phyloP scores from a whole-genome alignment of 2,888 invertebrate species.

The Eilema depressum region DNA sequence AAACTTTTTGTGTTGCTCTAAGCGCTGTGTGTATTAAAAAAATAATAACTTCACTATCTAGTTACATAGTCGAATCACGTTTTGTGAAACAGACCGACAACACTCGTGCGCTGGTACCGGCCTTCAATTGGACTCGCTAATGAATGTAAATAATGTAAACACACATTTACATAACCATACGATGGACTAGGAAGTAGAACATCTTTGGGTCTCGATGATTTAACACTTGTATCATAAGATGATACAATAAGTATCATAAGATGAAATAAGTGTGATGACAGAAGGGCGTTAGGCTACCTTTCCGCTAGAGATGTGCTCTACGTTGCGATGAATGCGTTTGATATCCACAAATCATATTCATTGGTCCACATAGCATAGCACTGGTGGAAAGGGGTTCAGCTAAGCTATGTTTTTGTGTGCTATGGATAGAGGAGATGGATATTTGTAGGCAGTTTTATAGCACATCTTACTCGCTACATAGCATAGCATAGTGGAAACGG shows the following conservation, averaged over 20 bases:
- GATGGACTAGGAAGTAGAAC: slow-evolving; percentile 38
- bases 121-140: slow-evolving; percentile 47
- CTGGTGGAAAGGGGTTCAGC: too few relatives aligned
- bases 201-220: slow-evolving; percentile 12
- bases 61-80: slow-evolving; percentile 48
- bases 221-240: slow-evolving; percentile 9
- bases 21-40: background rate
- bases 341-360: too few relatives aligned
- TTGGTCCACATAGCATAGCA: too few relatives aligned
- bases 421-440: too few relatives aligned
- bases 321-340: too few relatives aligned
- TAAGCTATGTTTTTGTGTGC: too few relatives aligned
- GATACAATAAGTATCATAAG: background rate
- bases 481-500: too few relatives aligned
- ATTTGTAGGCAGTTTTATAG: too few relatives aligned
- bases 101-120: slow-evolving; percentile 28
- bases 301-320: too few relatives aligned
- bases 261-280: background rate
- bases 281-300: too few relatives aligned
- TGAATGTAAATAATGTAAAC: slow-evolving; percentile 48
- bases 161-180: slow-evolving; percentile 32
- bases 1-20: slow-evolving; percentile 16
- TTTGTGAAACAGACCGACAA: slow-evolving; percentile 35
- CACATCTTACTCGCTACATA: too few relatives aligned
- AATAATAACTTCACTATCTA: slow-evolving; percentile 26